Evolutionary conservation across 2,113 vertebrate genomes (phyloP).

Genomic region (Otus sunia): DNA sequence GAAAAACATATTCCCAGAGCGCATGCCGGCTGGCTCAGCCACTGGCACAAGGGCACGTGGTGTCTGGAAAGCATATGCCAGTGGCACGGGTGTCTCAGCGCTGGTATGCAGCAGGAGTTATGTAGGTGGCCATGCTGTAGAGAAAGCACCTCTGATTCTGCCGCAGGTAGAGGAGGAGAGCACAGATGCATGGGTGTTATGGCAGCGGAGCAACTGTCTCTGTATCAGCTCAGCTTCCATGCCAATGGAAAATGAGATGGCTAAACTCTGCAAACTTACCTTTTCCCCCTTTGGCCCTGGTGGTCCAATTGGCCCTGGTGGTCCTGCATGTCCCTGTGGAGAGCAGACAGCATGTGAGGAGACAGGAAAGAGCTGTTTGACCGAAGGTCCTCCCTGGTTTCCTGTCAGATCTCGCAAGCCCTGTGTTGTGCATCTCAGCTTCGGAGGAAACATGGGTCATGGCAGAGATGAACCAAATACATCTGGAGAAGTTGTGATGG

Average conservation of each 20-base stretch:
- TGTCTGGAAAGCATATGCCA: background rate
- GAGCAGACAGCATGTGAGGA: background rate
- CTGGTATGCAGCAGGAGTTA: background rate
- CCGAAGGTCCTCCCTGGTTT: background rate
- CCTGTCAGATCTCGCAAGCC: background rate
- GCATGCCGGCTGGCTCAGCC: background rate
- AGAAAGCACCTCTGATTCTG: background rate
- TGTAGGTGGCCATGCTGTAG: accelerated
- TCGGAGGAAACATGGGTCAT: background rate
- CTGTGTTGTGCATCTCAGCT: background rate
- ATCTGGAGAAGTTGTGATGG: background rate
- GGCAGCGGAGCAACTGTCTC: background rate
- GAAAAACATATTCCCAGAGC: background rate
- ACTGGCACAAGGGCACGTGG: accelerated
- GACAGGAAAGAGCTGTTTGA: background rate
- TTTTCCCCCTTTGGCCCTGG: slow-evolving; percentile 94
- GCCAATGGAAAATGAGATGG: background rate
- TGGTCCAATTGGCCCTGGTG: slow-evolving; percentile 84
- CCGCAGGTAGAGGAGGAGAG: background rate
- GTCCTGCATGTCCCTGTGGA: slow-evolving; percentile 88
- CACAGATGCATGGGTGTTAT: accelerated
- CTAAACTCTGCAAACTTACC: slow-evolving; percentile 68
- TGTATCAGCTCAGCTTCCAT: background rate
- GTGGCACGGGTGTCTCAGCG: background rate
- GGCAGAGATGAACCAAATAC: background rate